phyloP scores from a whole-genome alignment of 1,140 invertebrate species.

The Drosophila pseudoobscura region DNA sequence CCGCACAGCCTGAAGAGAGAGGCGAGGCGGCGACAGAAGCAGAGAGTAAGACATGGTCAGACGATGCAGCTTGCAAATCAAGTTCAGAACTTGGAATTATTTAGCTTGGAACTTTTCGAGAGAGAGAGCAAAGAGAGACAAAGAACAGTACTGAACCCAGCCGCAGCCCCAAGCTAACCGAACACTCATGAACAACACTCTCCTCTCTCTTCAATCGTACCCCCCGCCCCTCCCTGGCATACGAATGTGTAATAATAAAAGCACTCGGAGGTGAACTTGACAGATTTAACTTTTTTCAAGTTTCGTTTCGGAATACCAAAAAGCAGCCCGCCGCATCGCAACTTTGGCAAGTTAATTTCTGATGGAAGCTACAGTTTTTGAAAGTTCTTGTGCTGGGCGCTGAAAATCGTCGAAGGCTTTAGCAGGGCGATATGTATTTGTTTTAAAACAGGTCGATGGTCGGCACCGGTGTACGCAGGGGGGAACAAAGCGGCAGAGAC shows the following conservation, averaged over 20 bases:
- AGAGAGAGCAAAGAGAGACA: slow-evolving; percentile 14
- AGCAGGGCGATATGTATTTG: slow-evolving; percentile 69
- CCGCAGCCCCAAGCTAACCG: not conserved
- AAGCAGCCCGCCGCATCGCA: slow-evolving; percentile 49
- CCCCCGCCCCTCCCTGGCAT: not conserved
- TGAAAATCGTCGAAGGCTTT: slow-evolving; percentile 82
- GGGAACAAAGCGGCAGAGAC: slow-evolving; percentile 1
- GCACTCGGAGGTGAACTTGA: slow-evolving; percentile 76
- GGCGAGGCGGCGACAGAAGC: no score
- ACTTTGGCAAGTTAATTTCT: slow-evolving; percentile 78
- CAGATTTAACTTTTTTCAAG: slow-evolving; percentile 82
- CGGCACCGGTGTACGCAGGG: slow-evolving; percentile 7
- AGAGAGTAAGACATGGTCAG: no score
- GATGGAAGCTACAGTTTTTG: slow-evolving; percentile 82
- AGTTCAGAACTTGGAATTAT: slow-evolving; percentile 66
- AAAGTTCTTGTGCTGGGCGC: slow-evolving; percentile 82
- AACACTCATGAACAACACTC: slow-evolving; percentile 35
- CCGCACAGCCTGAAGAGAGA: not conserved
- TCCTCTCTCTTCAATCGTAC: not conserved
- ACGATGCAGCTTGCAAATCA: slow-evolving; percentile 64
- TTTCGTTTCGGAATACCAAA: slow-evolving; percentile 74
- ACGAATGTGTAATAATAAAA: slow-evolving; percentile 60
- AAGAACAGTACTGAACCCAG: slow-evolving; percentile 1
- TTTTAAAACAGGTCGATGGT: slow-evolving; percentile 51
- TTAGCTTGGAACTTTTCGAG: slow-evolving; percentile 59